A percentile compares a stretch with the other conserved stretches of the same genome.
These are phyloP conservation scores for Calameuta pallipes DNA, from an alignment of 2,888 invertebrate genomes.

Conservation along the genomic window DNA sequence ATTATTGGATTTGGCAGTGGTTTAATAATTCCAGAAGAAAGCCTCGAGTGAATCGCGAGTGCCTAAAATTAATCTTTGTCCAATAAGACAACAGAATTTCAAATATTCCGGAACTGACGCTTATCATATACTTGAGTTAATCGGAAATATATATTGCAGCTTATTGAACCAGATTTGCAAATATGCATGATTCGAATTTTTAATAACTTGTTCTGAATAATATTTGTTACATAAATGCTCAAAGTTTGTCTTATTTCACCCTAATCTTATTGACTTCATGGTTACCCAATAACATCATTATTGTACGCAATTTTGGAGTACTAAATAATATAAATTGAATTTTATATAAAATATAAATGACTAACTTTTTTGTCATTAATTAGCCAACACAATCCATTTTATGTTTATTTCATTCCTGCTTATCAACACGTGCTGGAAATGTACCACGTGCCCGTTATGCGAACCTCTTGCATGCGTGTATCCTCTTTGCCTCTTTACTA, in stretches of 20 bases:
- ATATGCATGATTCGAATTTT: background rate
- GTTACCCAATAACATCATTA: background rate
- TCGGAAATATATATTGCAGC: background rate
- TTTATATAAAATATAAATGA: background rate
- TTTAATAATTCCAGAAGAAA: background rate
- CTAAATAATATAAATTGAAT: background rate
- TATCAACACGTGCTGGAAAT: background rate
- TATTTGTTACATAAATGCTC: background rate
- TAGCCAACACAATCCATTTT: background rate
- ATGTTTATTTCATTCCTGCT: background rate
- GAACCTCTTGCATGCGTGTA: background rate
- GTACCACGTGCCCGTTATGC: background rate
- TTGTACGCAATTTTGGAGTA: background rate
- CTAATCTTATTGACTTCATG: background rate
- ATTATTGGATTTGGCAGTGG: background rate
- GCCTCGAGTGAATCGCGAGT: background rate
- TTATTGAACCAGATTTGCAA: background rate
- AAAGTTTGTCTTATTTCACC: background rate
- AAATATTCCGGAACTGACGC: background rate
- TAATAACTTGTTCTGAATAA: background rate
- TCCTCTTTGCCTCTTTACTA: background rate
- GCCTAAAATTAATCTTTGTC: background rate
- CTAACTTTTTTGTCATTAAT: background rate
- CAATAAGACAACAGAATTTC: background rate
- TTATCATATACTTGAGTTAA: background rate